Conservation (phyloP, 2,888 invertebrate species). For the Pasiphila rectangulata region DNA sequence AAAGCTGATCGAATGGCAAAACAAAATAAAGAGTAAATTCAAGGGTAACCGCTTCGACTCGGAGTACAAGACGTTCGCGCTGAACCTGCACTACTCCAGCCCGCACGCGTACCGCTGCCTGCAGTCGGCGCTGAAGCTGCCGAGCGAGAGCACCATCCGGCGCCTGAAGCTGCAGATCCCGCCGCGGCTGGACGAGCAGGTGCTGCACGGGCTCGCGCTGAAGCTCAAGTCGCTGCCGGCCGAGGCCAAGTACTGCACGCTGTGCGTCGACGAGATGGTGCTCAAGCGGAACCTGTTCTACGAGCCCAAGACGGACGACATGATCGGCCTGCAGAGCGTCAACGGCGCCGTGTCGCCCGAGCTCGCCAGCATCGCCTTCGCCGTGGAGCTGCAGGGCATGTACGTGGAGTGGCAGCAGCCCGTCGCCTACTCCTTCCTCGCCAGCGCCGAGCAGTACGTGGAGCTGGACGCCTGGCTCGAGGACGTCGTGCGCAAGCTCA, state of each 20-base stretch:
- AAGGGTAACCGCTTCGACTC: constrained; percentile 31
- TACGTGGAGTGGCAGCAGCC: constrained; percentile 23
- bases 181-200: constrained; percentile 21
- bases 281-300: constrained; percentile 35
- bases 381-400: constrained; percentile 20
- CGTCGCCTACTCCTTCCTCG: constrained; percentile 21
- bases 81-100: constrained; percentile 35
- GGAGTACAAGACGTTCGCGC: constrained; percentile 28
- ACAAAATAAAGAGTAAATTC: constrained; percentile 30
- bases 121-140: constrained; percentile 29
- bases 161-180: constrained; percentile 29
- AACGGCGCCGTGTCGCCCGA: constrained; percentile 30
- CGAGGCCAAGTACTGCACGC: constrained; percentile 31
- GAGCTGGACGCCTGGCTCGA: constrained; percentile 29
- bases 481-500: constrained; percentile 18
- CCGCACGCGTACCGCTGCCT: constrained; percentile 34
- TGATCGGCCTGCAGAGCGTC: constrained; percentile 36
- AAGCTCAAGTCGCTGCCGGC: constrained; percentile 22
- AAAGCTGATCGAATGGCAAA: constrained; percentile 33
- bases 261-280: constrained; percentile 35
- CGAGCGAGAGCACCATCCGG: constrained; percentile 30
- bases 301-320: constrained; percentile 30
- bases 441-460: constrained; percentile 34
- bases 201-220: constrained; percentile 21
- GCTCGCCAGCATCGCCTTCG: constrained; percentile 12